Conservation (phyloP, 2,797 vertebrate genomes). For the Petrocephalus sullivani region DNA sequence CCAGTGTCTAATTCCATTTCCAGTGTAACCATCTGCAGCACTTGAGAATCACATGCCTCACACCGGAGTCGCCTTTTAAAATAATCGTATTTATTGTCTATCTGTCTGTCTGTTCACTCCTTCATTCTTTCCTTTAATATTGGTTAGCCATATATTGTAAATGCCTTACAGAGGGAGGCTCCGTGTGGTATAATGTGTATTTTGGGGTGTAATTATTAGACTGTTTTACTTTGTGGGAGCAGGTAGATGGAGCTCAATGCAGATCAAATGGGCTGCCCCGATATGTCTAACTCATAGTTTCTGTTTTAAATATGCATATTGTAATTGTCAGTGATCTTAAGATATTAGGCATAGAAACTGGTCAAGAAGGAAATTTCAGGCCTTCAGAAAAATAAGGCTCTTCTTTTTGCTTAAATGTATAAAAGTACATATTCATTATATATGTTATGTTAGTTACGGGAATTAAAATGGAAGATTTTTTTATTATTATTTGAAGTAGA, state of each 20-base stretch:
- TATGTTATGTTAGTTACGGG: not conserved
- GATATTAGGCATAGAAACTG: not conserved
- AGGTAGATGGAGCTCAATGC: not conserved
- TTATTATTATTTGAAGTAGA: not conserved
- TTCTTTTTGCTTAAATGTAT: not conserved
- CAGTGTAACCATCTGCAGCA: not conserved
- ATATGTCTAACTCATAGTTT: not conserved
- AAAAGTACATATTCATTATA: not conserved
- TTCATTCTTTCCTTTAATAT: not conserved
- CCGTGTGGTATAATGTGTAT: not conserved
- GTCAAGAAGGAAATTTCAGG: not conserved
- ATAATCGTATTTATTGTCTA: not conserved
- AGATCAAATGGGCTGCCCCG: not conserved
- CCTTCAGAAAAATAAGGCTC: slow-evolving; percentile 12
- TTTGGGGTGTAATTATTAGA: not conserved
- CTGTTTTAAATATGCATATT: slow-evolving; percentile 18
- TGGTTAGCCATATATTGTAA: not conserved
- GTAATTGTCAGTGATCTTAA: slow-evolving; percentile 14
- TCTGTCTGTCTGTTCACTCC: not conserved
- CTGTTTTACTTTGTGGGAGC: not conserved
- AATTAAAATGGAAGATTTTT: not conserved
- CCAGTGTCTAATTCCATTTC: not conserved
- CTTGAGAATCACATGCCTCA: not conserved
- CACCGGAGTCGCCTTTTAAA: not conserved
- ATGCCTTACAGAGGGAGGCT: not conserved